Percentiles rank a stretch among this genome's conserved stretches.
Conservation (phyloP, 2,113 vertebrate genomes). For the Ceyx cyanopectus region DNA sequence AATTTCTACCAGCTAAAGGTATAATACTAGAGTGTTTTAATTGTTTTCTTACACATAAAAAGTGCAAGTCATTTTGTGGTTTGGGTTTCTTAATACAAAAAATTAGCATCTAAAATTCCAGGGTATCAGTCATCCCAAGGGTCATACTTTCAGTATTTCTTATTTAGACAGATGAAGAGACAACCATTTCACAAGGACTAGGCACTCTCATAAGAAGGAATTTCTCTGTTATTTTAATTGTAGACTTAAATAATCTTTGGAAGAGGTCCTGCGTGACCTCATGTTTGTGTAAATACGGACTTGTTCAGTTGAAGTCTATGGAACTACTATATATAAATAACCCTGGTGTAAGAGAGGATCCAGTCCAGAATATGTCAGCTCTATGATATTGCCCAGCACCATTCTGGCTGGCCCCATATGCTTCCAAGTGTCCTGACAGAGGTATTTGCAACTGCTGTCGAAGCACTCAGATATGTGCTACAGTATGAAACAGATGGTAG, state of each 20-base stretch:
- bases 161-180: neutral
- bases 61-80: neutral
- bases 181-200: neutral
- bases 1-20: neutral
- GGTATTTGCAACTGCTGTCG: constrained; percentile 16
- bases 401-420: neutral
- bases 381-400: constrained; percentile 4
- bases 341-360: neutral
- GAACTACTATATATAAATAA: constrained; percentile 17
- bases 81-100: neutral
- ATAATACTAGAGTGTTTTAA: neutral
- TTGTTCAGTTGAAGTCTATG: neutral
- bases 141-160: neutral
- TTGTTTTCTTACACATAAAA: neutral
- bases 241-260: constrained; percentile 28
- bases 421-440: constrained; percentile 51
- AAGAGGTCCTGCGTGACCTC: neutral
- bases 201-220: neutral
- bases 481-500: constrained; percentile 48
- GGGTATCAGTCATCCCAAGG: neutral
- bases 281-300: constrained; percentile 19
- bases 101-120: neutral
- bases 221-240: constrained; percentile 21
- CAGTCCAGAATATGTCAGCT: constrained; percentile 22
- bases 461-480: neutral